Conservation (phyloP, 1,140 invertebrate genomes). For the Telenomus remus region DNA sequence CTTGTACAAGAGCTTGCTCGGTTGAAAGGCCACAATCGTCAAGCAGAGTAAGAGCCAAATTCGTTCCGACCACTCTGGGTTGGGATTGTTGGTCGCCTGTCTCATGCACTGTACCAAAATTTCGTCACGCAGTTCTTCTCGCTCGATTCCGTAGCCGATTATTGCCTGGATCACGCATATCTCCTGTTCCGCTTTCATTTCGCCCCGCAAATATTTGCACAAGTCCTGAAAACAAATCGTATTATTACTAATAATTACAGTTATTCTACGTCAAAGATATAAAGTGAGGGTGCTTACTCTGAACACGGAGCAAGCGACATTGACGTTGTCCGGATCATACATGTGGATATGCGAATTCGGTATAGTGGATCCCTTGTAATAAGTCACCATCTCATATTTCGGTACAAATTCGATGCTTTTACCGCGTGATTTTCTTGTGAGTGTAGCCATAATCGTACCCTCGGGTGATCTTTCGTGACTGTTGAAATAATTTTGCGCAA, state of each 20-base stretch:
- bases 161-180: slow-evolving; percentile 88
- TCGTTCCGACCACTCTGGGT: slow-evolving; percentile 84
- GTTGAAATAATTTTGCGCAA: slow-evolving; percentile 95
- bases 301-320: slow-evolving; percentile 92
- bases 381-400: slow-evolving; percentile 95
- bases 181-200: slow-evolving; percentile 88
- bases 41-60: slow-evolving; percentile 93
- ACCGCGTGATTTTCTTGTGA: slow-evolving; percentile 84
- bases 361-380: slow-evolving; percentile 90
- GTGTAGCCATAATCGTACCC: slow-evolving; percentile 91
- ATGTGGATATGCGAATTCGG: slow-evolving; percentile 96
- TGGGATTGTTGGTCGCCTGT: slow-evolving; percentile 89
- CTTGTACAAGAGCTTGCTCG: slow-evolving; percentile 89
- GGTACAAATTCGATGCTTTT: slow-evolving; percentile 87
- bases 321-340: slow-evolving; percentile 95
- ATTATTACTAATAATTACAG: neutral
- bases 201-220: slow-evolving; percentile 89
- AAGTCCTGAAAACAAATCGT: slow-evolving; percentile 80
- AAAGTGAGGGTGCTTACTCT: slow-evolving; percentile 78
- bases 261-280: too few relatives aligned
- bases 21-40: slow-evolving; percentile 92
- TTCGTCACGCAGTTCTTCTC: slow-evolving; percentile 92
- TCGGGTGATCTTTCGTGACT: slow-evolving; percentile 89
- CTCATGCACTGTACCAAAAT: slow-evolving; percentile 92
- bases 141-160: slow-evolving; percentile 89